Evolutionary conservation across 2,113 vertebrate genomes (phyloP).

Genomic region (Mus spicilegus): DNA sequence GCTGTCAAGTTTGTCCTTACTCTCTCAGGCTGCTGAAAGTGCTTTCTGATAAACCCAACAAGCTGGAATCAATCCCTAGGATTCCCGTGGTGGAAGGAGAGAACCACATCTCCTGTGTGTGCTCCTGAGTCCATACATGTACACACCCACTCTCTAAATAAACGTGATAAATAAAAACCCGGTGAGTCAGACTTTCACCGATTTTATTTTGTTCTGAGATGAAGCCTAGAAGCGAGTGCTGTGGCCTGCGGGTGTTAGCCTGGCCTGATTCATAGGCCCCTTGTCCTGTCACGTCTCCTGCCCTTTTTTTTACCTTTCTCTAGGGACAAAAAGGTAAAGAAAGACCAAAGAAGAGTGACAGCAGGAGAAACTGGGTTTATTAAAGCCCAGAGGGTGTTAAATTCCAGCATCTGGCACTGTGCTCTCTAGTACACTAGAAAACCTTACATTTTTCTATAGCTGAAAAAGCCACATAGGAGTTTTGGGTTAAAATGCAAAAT

Average conservation of each 20-base stretch:
- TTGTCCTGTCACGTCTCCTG: background rate
- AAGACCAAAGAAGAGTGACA: constrained; percentile 10
- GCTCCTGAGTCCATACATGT: background rate
- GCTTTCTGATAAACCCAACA: too few species aligned
- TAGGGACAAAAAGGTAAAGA: background rate
- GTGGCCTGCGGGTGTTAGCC: background rate
- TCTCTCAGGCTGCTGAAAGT: background rate
- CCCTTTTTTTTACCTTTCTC: background rate
- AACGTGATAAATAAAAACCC: background rate
- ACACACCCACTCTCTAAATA: background rate
- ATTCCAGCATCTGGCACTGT: background rate
- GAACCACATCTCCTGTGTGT: background rate
- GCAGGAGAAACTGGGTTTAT: background rate
- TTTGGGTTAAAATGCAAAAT: constrained; percentile 29
- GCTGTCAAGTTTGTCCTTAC: constrained; percentile 12
- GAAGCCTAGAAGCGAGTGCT: background rate
- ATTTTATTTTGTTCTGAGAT: background rate
- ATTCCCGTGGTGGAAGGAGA: background rate
- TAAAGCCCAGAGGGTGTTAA: background rate
- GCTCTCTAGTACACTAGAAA: background rate
- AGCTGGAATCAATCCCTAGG: background rate
- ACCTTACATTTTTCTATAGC: background rate
- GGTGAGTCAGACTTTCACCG: background rate
- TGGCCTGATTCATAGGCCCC: background rate
- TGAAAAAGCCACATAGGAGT: background rate